Base-by-base conservation (phyloP, 2,888 invertebrate genomes). In the Eupeodes luniger region DNA sequence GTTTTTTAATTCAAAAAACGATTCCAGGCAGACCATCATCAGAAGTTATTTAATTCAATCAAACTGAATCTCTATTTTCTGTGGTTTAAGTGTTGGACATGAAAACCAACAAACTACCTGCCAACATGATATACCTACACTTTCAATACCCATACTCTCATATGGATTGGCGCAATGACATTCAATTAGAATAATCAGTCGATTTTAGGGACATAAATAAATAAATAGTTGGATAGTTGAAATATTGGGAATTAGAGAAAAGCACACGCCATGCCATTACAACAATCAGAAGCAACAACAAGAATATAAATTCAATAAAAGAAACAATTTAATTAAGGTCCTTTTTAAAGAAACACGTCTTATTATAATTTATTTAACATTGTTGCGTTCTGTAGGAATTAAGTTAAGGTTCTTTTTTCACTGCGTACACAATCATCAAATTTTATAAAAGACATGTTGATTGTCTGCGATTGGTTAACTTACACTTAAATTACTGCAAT, bases 181-280 rank as follows among this genome's bases (percentile, higher is more conserved):
- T 87, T 84, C 87, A 84, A 84, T 87, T 80, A 77, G 77, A 59
- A 69, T 77, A 84, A 84, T 87, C 80, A 76, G 67, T n/a, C 67
- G 80, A 74, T 87, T 84, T 81, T 34, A 14, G 40, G 61, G 77
- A 53, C 70, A 67, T 87, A 62, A 87, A 87, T 87, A 74, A 80
- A 36, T 75, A 64, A 66, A 14, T 44, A 47, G 81, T 57, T 55
- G 53, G 55, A 40, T 19, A n/a, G 5, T 40, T 40, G 47, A 47
- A 44, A 62, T 16, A 16, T 3, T 27, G 27, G 40, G 40, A 40
- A 40, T 40, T 12, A 12, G 51, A 51, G 14, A 66, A 47, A 64
- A 19, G 62, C 16, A 44, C 64, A 47, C 44, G 19, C 19, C 16
- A 14, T 4, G 19, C 19, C 16, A 14, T 4, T 16, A 62, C 10